Percentiles rank a stretch among this genome's conserved stretches.
Conservation (phyloP, 92 coral and sea anemone genomes). For the Porites divaricata region DNA sequence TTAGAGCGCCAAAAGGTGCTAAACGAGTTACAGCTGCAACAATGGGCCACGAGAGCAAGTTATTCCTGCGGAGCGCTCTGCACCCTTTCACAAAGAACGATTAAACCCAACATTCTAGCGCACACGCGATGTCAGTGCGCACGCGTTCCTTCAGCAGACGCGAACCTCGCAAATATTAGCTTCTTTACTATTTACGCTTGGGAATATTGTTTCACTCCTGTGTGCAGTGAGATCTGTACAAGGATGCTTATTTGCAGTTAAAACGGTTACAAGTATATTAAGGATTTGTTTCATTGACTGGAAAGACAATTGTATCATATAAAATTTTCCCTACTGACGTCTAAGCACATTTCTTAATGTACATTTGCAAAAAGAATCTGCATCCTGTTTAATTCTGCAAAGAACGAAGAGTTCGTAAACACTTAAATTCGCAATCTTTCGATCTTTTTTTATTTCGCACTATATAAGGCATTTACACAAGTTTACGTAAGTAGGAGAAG, state of each 20-base stretch:
- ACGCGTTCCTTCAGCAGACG: constrained; percentile 19
- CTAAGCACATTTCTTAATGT: too few relatives aligned
- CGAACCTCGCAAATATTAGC: constrained; percentile 34
- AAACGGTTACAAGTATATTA: too few relatives aligned
- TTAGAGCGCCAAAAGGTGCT: constrained; percentile 14
- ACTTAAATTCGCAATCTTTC: too few relatives aligned
- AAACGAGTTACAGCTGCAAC: background rate
- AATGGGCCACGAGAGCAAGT: constrained; percentile 28
- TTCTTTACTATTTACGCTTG: constrained; percentile 2
- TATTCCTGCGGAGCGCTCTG: constrained; percentile 29
- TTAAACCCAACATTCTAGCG: constrained; percentile 22
- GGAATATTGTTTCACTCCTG: constrained; percentile 28
- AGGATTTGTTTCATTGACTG: too few relatives aligned
- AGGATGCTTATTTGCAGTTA: background rate
- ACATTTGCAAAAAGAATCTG: too few relatives aligned
- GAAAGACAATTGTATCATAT: background rate
- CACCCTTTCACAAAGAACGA: constrained; percentile 18
- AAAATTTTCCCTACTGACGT: too few relatives aligned
- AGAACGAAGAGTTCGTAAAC: too few relatives aligned
- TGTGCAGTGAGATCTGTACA: background rate
- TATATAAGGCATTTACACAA: too few relatives aligned
- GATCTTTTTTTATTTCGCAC: too few relatives aligned
- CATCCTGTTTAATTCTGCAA: too few relatives aligned
- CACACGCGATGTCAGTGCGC: constrained; percentile 29
- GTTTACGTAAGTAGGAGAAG: too few relatives aligned